Evolutionary conservation across 2,888 invertebrate species (phyloP).

Genomic region (Teinopalpus imperialis): DNA sequence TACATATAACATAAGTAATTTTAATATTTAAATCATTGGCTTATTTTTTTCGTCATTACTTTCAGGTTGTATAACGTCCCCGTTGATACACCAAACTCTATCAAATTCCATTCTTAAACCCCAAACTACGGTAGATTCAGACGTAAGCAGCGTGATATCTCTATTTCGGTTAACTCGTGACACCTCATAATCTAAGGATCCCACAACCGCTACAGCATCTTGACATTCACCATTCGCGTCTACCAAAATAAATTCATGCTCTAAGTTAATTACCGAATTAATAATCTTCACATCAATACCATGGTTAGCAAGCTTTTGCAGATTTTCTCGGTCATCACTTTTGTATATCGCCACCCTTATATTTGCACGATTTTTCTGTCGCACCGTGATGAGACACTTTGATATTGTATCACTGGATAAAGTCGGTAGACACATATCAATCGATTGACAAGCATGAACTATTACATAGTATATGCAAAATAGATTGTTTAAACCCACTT

Average conservation of each 20-base stretch:
- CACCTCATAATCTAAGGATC: conserved; percentile 52
- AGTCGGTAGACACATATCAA: conserved; percentile 58
- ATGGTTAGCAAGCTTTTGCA: conserved; percentile 40
- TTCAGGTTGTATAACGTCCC: conserved; percentile 16
- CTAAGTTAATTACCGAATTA: conserved; percentile 42
- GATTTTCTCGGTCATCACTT: conserved; percentile 39
- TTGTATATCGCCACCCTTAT: conserved; percentile 52
- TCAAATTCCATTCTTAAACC: conserved; percentile 53
- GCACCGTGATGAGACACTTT: conserved; percentile 47
- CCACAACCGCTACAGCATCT: conserved; percentile 53
- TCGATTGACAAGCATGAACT: conserved; percentile 45
- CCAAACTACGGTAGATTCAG: conserved; percentile 44
- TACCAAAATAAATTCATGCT: conserved; percentile 58
- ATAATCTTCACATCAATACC: conserved; percentile 55
- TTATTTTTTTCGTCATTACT: conserved; percentile 24
- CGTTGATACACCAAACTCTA: conserved; percentile 48
- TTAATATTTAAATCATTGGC: too few species aligned
- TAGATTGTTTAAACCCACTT: conserved; percentile 53
- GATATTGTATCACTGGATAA: conserved; percentile 49
- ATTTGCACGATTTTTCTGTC: conserved; percentile 41
- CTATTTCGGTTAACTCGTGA: conserved; percentile 45
- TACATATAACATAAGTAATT: too few species aligned
- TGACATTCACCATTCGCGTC: conserved; percentile 38
- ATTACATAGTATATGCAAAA: conserved; percentile 55
- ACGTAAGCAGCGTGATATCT: conserved; percentile 52